phyloP scores from a whole-genome alignment of 2,113 vertebrate genomes.

The Piliocolobus tephrosceles region DNA sequence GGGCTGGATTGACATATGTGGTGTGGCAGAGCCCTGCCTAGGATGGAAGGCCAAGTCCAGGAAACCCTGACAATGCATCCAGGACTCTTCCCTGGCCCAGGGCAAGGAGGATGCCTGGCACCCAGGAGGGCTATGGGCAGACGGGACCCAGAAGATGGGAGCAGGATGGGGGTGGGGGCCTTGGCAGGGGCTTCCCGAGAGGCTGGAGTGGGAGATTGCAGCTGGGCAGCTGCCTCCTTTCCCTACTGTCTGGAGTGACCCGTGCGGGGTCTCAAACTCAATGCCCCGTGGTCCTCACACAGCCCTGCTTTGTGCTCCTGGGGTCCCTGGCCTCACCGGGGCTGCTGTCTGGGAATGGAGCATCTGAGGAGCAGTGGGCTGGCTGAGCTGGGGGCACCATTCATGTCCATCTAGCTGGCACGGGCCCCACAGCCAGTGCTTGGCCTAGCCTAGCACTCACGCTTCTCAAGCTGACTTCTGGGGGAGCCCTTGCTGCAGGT shows the following conservation, averaged over 20 bases:
- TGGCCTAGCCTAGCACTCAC: background rate
- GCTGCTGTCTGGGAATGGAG: rapidly evolving
- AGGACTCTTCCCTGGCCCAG: background rate
- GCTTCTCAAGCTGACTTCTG: too few species aligned
- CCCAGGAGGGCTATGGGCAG: background rate
- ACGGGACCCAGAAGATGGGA: background rate
- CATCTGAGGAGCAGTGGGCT: background rate
- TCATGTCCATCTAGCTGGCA: background rate
- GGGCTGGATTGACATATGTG: background rate
- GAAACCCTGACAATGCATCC: rapidly evolving
- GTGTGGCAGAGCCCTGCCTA: background rate
- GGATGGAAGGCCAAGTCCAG: background rate
- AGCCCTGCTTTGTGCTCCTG: background rate
- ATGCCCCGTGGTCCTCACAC: rapidly evolving
- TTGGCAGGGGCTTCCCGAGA: background rate
- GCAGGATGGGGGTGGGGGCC: too few species aligned
- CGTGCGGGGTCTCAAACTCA: background rate
- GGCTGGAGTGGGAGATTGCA: background rate
- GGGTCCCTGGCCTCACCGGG: too few species aligned
- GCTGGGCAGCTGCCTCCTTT: background rate
- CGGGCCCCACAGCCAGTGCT: background rate
- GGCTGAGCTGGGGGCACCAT: background rate
- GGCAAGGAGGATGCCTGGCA: too few species aligned
- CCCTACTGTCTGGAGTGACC: background rate
- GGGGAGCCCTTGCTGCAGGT: too few species aligned